Base-by-base conservation (phyloP, 2,113 vertebrate species). In the Dolichallabes microphthalmus region DNA sequence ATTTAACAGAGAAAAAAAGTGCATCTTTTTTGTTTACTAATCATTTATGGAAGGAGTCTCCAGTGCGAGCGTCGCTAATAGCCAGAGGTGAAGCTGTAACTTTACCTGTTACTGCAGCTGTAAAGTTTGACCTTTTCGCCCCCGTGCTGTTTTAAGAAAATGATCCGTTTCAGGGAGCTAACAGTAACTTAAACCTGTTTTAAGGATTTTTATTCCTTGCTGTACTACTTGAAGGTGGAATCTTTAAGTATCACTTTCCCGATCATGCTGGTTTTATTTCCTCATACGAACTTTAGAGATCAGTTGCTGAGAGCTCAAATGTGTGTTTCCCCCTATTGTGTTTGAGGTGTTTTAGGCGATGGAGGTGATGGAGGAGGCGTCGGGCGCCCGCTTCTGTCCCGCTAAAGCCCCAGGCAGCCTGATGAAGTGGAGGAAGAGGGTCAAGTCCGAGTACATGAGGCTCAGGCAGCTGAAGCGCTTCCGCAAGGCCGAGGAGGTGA, bases 401-500 rank as follows among this genome's bases (percentile, higher is more conserved):
- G 35, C 77, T 86, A 73, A 82, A 86, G 81, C 90, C 57, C 95
- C 95, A 6, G 95, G 94, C 76, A 92, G 91, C 87, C 89, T 94
- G 78, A 94, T 96, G 27, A 97, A 98, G 83, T 99, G 98, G 98
- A 98, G 97, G 85, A 96, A 96, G 87, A 96, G 98, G 89, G 98
- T 99, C 86, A 98, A 98, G 89, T 98, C 97, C 0, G 98, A 99
- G 88, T 99, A 99, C 4, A 99, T 99, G 97, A 94, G 97, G 2
- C 96, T 99, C 11, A 95, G 97, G 87, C 98, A 99, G 82, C 94
- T 98, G 71, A 98, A 98, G 89, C 96, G 98, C 87, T 97, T 92
- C 94, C 97, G 94, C 93, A 97, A 57, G 95, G 96, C 92, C 87
- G 98, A 97, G 92, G 95, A 90, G 85, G 96, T 98, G 3, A 98